These are phyloP conservation scores for Microtus ochrogaster DNA, from an alignment of 2,113 vertebrate genomes.

Conservation along the genomic window DNA sequence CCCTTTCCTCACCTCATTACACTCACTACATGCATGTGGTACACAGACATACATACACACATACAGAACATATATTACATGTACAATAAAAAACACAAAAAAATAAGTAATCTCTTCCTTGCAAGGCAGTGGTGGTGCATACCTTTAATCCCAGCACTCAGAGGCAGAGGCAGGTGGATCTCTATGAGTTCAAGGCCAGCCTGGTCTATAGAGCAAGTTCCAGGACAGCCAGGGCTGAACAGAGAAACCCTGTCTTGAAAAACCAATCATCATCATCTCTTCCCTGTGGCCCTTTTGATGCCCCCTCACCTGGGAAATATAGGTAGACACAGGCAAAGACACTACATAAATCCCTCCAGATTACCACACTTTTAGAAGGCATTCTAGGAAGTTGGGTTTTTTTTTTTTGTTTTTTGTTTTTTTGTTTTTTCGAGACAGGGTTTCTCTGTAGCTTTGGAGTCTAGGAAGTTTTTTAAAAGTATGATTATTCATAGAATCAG, in stretches of 20 bases:
- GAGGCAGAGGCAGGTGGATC: neutral
- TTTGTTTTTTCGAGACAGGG: too few species aligned
- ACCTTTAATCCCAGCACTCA: neutral
- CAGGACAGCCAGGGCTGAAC: neutral
- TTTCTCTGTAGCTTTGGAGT: too few species aligned
- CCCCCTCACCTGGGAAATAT: neutral
- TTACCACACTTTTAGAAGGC: neutral
- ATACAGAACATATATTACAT: too few species aligned
- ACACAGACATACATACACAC: too few species aligned
- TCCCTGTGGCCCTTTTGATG: neutral
- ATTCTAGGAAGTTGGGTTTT: neutral
- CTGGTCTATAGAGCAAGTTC: neutral
- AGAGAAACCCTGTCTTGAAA: neutral
- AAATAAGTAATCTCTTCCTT: neutral
- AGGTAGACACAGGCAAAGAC: neutral
- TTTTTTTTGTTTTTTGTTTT: too few species aligned
- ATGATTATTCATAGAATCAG: neutral
- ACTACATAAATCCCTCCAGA: neutral
- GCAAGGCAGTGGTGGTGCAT: neutral
- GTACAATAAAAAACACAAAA: neutral
- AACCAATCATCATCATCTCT: neutral
- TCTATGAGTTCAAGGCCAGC: neutral
- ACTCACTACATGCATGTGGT: too few species aligned
- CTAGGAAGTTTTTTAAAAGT: neutral
- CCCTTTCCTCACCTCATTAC: too few species aligned